Conservation (phyloP, 2,797 vertebrate genomes). For the Phrynocephalus guinanensis region DNA sequence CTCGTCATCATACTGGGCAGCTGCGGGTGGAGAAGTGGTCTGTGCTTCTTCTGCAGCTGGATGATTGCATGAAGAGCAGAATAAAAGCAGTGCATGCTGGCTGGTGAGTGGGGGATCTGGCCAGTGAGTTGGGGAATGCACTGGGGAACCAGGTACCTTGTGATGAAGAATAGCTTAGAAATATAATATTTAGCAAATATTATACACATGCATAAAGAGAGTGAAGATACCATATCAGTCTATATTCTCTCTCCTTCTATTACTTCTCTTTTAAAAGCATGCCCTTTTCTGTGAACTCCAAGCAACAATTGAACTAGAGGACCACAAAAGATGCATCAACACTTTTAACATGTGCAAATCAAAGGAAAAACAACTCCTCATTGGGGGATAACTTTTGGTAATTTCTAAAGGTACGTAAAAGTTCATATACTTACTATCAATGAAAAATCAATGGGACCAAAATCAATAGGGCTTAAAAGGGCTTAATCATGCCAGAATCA, state of each 20-base stretch:
- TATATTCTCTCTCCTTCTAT: not conserved
- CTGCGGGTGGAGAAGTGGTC: too few species aligned
- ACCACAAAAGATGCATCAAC: slow-evolving; percentile 17
- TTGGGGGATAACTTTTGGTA: slow-evolving; percentile 22
- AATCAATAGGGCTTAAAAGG: slow-evolving; percentile 28
- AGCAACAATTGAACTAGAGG: slow-evolving; percentile 1
- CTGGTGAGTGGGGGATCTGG: too few species aligned
- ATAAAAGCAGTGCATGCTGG: too few species aligned
- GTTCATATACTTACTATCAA: slow-evolving; percentile 27
- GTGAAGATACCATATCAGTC: not conserved
- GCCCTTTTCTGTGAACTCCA: slow-evolving; percentile 19
- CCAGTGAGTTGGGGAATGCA: not conserved
- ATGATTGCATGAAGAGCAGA: too few species aligned
- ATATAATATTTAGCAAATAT: not conserved
- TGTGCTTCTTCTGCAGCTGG: too few species aligned
- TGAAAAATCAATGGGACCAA: slow-evolving; percentile 20
- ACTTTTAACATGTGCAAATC: slow-evolving; percentile 29
- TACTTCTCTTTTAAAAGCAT: not conserved
- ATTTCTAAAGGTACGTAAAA: slow-evolving; percentile 23
- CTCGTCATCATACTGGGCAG: too few species aligned
- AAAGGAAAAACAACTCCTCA: slow-evolving; percentile 11
- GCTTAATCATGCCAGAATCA: not conserved
- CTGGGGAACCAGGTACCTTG: not conserved
- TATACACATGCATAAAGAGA: too few species aligned
- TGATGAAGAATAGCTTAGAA: not conserved